Conservation (phyloP, 2,797 vertebrate genomes). For the Rhadinocentrus ornatus region DNA sequence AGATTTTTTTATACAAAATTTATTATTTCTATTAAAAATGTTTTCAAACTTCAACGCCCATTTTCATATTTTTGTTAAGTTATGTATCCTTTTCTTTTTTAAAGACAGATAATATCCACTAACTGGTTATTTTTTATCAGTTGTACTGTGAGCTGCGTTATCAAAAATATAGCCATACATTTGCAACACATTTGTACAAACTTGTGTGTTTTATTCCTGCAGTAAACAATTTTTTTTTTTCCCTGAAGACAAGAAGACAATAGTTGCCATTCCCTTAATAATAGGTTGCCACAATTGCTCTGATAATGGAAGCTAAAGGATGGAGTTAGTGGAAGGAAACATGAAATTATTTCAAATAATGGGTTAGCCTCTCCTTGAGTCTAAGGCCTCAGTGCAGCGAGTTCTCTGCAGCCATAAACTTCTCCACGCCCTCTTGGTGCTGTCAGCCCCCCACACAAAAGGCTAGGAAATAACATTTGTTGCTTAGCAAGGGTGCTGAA, state of each 20-base stretch:
- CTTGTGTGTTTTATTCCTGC: conserved; percentile 15
- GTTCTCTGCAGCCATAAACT: conserved; percentile 53
- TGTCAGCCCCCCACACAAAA: conserved; percentile 47
- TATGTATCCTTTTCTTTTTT: not conserved
- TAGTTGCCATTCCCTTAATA: conserved; percentile 54
- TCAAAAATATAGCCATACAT: not conserved
- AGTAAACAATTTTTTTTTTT: conserved; percentile 45
- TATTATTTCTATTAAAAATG: conserved; percentile 99
- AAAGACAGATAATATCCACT: not conserved
- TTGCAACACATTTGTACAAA: conserved; percentile 12
- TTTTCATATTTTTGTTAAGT: conserved; percentile 27
- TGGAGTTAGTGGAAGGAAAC: conserved; percentile 58
- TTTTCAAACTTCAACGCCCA: conserved; percentile 84
- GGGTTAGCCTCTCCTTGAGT: conserved; percentile 60
- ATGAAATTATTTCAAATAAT: conserved; percentile 74
- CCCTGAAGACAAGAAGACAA: conserved; percentile 50
- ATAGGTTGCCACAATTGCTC: conserved; percentile 48
- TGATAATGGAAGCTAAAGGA: conserved; percentile 57
- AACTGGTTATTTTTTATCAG: conserved; percentile 1
- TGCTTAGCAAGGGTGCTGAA: conserved; percentile 49
- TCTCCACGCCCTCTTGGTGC: conserved; percentile 51
- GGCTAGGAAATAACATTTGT: conserved; percentile 51
- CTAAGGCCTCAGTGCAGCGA: conserved; percentile 27
- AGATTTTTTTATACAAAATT: conserved; percentile 92
- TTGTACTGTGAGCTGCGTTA: not conserved